Evolutionary conservation across 2,113 vertebrate genomes (phyloP).

Genomic region (Prionailurus bengalensis): DNA sequence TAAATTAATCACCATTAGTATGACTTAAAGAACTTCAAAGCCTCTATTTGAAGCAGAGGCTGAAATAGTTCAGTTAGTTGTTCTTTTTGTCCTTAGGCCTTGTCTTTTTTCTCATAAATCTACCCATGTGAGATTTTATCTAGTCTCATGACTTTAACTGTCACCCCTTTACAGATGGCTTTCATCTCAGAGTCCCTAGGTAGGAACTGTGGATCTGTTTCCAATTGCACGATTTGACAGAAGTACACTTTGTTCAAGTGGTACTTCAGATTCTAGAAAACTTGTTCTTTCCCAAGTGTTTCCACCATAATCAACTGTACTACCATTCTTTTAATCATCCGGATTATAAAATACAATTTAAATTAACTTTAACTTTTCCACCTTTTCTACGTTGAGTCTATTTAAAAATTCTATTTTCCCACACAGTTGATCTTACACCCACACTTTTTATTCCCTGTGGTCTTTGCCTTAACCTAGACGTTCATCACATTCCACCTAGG

Average conservation of each 20-base stretch:
- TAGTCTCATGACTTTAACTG: conserved; percentile 16
- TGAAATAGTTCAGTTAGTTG: not conserved
- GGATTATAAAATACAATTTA: not conserved
- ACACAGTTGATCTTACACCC: not conserved
- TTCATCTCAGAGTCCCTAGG: conserved; percentile 35
- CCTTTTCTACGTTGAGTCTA: not conserved
- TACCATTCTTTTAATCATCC: not conserved
- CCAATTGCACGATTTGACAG: not conserved
- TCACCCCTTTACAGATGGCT: conserved; percentile 49
- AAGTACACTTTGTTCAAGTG: conserved; percentile 28
- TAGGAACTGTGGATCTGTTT: not conserved
- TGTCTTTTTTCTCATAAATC: not conserved
- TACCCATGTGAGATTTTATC: conserved; percentile 18
- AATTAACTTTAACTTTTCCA: not conserved
- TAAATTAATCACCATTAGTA: conserved; percentile 17
- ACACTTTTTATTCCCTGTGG: not conserved
- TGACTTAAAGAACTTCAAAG: conserved; percentile 23
- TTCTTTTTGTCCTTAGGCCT: not conserved
- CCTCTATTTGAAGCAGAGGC: not conserved
- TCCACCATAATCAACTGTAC: not conserved
- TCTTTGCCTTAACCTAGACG: not conserved
- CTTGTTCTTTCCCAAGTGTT: not conserved
- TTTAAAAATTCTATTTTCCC: not conserved
- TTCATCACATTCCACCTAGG: not conserved
- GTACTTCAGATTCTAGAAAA: not conserved